These are phyloP conservation scores for Himantopus leucocephalus DNA, from an alignment of 2,113 vertebrate genomes.

Conservation along the genomic window DNA sequence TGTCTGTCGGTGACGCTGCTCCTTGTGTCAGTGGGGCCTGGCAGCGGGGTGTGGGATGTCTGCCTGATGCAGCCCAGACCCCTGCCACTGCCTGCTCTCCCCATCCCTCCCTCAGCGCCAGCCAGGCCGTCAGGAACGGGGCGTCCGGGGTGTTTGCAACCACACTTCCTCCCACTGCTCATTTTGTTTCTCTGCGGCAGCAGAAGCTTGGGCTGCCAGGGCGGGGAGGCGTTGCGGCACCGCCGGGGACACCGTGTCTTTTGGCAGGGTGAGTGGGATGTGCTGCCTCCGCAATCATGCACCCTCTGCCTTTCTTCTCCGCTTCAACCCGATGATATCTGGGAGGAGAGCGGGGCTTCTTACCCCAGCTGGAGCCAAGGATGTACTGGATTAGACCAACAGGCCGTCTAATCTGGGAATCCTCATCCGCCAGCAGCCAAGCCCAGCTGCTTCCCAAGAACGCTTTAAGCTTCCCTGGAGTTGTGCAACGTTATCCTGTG, in stretches of 20 bases:
- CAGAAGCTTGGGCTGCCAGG: neutral
- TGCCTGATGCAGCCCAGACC: neutral
- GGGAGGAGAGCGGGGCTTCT: neutral
- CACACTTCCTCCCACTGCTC: neutral
- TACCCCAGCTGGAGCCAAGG: neutral
- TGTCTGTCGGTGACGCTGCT: neutral
- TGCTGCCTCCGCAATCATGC: neutral
- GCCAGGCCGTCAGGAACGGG: accelerated
- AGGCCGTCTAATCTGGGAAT: neutral
- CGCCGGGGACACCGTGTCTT: neutral
- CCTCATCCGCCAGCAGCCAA: neutral
- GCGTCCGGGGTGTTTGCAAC: neutral
- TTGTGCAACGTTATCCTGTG: neutral
- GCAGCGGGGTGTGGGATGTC: neutral
- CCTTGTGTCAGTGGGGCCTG: neutral
- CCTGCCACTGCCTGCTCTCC: neutral
- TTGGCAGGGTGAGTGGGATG: neutral
- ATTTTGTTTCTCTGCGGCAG: neutral
- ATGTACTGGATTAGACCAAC: neutral
- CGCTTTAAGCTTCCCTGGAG: neutral
- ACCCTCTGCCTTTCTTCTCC: neutral
- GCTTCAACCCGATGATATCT: neutral
- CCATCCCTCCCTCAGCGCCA: neutral
- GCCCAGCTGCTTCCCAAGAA: neutral
- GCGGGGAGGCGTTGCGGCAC: neutral